Evolutionary conservation across 2,888 invertebrate genomes (phyloP).

Genomic region (Corbicula japonica): DNA sequence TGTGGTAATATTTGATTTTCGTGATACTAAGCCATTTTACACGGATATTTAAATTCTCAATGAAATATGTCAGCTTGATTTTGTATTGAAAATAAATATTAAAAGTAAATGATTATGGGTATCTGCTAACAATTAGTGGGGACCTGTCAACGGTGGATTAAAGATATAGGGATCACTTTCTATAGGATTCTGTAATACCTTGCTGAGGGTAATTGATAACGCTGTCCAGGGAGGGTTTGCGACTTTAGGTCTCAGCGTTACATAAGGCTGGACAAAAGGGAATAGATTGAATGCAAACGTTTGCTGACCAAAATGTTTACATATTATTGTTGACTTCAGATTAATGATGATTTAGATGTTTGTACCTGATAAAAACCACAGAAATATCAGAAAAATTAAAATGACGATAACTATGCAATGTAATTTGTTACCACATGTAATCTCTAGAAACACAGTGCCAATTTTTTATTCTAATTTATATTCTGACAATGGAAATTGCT

Average conservation of each 20-base stretch:
- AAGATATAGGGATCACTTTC: slow-evolving; percentile 32
- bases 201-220: background rate
- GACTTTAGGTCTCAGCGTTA: slow-evolving; percentile 30
- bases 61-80: slow-evolving; percentile 36
- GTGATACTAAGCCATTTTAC: slow-evolving; percentile 8
- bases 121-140: slow-evolving; percentile 55
- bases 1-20: slow-evolving; percentile 10
- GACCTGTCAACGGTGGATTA: slow-evolving; percentile 35
- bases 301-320: slow-evolving; percentile 46
- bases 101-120: slow-evolving; percentile 38
- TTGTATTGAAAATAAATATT: slow-evolving; percentile 48
- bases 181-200: slow-evolving; percentile 26
- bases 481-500: too few species aligned
- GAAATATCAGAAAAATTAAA: slow-evolving; percentile 10
- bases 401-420: too few species aligned
- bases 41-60: slow-evolving; percentile 16
- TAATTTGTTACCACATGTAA: too few species aligned
- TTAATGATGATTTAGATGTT: slow-evolving; percentile 42
- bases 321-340: slow-evolving; percentile 35
- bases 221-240: background rate
- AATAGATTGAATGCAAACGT: slow-evolving; percentile 26
- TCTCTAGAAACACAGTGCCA: too few species aligned
- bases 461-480: too few species aligned
- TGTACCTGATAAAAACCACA: slow-evolving; percentile 27
- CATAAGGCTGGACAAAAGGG: slow-evolving; percentile 40